phyloP scores from a whole-genome alignment of 2,113 vertebrate genomes.

The Trichechus manatus region DNA sequence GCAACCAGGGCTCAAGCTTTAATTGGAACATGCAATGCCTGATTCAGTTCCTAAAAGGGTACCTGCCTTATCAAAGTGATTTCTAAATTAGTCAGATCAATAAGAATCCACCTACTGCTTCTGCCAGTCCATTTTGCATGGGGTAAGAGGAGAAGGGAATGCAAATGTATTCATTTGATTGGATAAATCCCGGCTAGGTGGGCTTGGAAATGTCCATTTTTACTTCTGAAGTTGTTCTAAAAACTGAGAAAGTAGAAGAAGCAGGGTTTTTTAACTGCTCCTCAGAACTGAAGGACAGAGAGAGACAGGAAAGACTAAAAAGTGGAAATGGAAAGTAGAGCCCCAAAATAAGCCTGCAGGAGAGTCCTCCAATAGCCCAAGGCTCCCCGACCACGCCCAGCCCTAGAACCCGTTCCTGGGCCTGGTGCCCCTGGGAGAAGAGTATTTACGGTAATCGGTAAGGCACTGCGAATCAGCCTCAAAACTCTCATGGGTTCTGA shows the following conservation, averaged over 20 bases:
- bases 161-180: not conserved
- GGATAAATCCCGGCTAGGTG: not conserved
- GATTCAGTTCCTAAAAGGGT: not conserved
- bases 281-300: constrained; percentile 17
- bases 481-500: constrained; percentile 56
- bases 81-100: not conserved
- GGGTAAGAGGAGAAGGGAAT: not conserved
- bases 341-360: not conserved
- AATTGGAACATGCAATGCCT: not conserved
- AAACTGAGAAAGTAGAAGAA: constrained; percentile 59
- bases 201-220: not conserved
- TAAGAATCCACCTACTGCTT: not conserved
- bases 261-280: not conserved
- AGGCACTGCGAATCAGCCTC: not conserved
- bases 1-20: not conserved
- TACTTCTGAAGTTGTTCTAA: constrained; percentile 27
- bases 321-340: not conserved
- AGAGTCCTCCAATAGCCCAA: not conserved
- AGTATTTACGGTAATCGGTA: not conserved
- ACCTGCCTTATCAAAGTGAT: not conserved
- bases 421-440: not conserved
- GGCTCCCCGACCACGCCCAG: not conserved
- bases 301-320: not conserved
- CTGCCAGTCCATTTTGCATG: not conserved
- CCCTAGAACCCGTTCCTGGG: not conserved